Evolutionary conservation across 2,113 vertebrate species (phyloP).

Genomic region (Sorex araneus): DNA sequence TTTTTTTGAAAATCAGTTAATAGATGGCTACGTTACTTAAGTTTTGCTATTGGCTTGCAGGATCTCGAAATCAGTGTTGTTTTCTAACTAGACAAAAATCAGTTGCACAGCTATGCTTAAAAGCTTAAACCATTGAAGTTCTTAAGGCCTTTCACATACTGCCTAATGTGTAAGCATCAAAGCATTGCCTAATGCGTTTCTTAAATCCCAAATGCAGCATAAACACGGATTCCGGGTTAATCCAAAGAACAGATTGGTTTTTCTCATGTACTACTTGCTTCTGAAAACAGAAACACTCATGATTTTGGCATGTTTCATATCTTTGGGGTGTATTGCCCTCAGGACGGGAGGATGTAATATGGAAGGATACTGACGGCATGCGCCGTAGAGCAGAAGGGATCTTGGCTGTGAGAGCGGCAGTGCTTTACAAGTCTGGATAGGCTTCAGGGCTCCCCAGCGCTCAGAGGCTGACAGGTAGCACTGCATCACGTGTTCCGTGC

Average conservation of each 20-base stretch:
- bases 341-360: background rate
- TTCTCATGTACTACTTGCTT: conserved; percentile 34
- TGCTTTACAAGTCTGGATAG: background rate
- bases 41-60: conserved; percentile 36
- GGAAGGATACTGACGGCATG: background rate
- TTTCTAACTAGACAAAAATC: conserved; percentile 36
- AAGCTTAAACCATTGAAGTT: conserved; percentile 50
- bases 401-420: conserved; percentile 32
- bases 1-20: conserved; percentile 37
- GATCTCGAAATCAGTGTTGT: conserved; percentile 27
- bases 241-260: background rate
- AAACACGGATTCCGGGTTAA: background rate
- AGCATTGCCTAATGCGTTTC: background rate
- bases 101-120: background rate
- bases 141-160: background rate
- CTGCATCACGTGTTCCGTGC: conserved; percentile 64
- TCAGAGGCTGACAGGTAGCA: background rate
- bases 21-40: background rate
- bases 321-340: background rate
- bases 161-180: background rate
- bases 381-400: background rate
- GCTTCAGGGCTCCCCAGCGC: background rate
- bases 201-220: conserved; percentile 10
- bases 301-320: background rate
- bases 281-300: conserved; percentile 26